Percentiles rank a stretch among this genome's conserved stretches.
These are phyloP conservation scores for Plemyria rubiginata DNA, from an alignment of 2,888 invertebrate genomes.

Conservation along the genomic window DNA sequence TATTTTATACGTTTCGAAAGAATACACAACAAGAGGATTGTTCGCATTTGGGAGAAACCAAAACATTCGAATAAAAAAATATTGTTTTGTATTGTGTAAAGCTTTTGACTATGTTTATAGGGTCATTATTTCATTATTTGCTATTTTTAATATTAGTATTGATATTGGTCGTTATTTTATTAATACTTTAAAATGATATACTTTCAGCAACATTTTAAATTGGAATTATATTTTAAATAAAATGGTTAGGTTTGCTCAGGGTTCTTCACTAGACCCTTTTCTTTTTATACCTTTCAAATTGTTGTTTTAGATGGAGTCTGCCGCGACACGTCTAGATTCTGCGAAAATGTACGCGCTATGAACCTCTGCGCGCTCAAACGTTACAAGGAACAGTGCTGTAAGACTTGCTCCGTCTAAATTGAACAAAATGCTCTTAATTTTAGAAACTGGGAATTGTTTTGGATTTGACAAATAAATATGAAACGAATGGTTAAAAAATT, in stretches of 20 bases:
- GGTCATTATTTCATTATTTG: neutral
- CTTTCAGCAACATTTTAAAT: neutral
- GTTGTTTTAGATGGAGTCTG: slow-evolving; percentile 86
- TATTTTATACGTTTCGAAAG: neutral
- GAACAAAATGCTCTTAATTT: slow-evolving; percentile 22
- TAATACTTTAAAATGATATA: neutral
- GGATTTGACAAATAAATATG: slow-evolving; percentile 23
- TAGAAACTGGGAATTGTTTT: slow-evolving; percentile 28
- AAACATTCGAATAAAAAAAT: too few species aligned
- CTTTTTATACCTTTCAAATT: neutral
- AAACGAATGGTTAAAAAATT: neutral
- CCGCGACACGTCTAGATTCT: slow-evolving; percentile 92
- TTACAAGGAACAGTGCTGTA: slow-evolving; percentile 95
- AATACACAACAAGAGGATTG: neutral
- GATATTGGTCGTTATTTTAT: too few species aligned
- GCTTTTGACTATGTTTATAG: neutral
- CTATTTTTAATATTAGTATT: neutral
- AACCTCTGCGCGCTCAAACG: slow-evolving; percentile 94
- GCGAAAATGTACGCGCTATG: slow-evolving; percentile 94
- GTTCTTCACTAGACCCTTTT: neutral
- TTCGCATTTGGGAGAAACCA: too few species aligned
- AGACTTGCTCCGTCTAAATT: slow-evolving; percentile 86
- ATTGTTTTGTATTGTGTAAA: neutral
- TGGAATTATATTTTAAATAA: neutral
- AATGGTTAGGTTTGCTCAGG: slow-evolving; percentile 6